Conservation (phyloP, 2,797 vertebrate species). For the Danio albolineatus region DNA sequence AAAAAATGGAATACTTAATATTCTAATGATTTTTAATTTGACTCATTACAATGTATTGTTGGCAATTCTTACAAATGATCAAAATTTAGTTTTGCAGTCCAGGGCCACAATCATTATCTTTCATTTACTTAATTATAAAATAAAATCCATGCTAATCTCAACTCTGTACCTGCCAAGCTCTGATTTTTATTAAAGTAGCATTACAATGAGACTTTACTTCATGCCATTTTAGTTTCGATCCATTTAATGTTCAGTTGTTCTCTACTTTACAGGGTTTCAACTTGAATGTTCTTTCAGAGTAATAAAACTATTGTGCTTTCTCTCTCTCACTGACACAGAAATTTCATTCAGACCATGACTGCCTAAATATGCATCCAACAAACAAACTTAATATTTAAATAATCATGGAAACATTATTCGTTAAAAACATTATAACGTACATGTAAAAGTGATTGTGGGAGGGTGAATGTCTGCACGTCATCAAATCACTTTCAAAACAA, state of each 20-base stretch:
- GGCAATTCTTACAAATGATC: too few species aligned
- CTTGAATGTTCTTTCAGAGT: too few species aligned
- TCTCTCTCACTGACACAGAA: neutral
- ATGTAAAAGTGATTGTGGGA: neutral
- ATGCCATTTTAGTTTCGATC: neutral
- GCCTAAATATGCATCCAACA: neutral
- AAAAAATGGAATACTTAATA: too few species aligned
- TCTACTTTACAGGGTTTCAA: neutral
- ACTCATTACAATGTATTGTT: too few species aligned
- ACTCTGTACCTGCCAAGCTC: neutral
- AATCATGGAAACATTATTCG: neutral
- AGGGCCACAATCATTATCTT: too few species aligned
- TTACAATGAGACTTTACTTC: neutral
- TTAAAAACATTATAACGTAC: neutral
- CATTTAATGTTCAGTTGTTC: neutral
- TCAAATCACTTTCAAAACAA: neutral
- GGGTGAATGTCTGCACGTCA: too few species aligned
- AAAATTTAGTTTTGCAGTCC: too few species aligned
- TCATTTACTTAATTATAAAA: too few species aligned
- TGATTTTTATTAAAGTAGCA: too few species aligned
- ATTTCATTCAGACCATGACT: neutral
- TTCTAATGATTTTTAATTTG: too few species aligned
- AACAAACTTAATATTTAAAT: neutral
- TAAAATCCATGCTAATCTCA: too few species aligned
- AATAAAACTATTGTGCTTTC: too few species aligned